These are phyloP conservation scores for Horisme vitalbata DNA, from an alignment of 2,888 invertebrate species.

Conservation along the genomic window DNA sequence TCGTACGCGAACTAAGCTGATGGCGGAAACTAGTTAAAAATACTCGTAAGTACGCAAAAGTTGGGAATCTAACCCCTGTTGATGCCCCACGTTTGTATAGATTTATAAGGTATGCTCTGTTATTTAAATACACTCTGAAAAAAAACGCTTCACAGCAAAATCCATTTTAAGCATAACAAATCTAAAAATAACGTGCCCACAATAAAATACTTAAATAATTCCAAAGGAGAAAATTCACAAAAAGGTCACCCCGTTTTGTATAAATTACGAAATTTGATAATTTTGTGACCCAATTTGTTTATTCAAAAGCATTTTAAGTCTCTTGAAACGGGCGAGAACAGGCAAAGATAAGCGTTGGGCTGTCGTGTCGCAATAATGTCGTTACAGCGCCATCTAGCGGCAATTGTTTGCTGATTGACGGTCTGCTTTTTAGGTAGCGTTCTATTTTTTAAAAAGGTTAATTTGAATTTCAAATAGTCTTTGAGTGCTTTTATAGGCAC, in stretches of 20 bases:
- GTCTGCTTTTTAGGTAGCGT: conserved; percentile 30
- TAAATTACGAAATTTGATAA: conserved; percentile 19
- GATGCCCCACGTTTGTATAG: no score
- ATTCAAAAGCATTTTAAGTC: conserved; percentile 13
- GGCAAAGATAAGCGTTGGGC: conserved; percentile 39
- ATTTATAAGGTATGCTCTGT: no score
- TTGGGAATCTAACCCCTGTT: no score
- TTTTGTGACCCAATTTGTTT: conserved; percentile 13
- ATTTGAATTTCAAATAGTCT: conserved; percentile 30
- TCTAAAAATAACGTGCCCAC: conserved; percentile 25
- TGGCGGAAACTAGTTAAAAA: not conserved
- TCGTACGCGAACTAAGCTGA: not conserved
- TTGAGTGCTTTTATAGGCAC: conserved; percentile 18
- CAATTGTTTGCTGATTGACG: conserved; percentile 42
- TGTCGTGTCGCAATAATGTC: conserved; percentile 42
- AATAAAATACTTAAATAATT: conserved; percentile 14
- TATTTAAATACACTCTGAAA: no score
- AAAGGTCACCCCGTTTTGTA: conserved; percentile 22
- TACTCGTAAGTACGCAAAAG: no score
- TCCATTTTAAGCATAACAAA: conserved; percentile 21
- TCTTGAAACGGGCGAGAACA: conserved; percentile 33
- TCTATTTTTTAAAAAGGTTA: conserved; percentile 38
- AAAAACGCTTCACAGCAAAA: conserved; percentile 1
- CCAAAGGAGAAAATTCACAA: conserved; percentile 20
- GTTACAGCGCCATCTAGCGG: conserved; percentile 41